Base-by-base conservation (phyloP, 2,888 invertebrate species). In the Blera fallax region DNA sequence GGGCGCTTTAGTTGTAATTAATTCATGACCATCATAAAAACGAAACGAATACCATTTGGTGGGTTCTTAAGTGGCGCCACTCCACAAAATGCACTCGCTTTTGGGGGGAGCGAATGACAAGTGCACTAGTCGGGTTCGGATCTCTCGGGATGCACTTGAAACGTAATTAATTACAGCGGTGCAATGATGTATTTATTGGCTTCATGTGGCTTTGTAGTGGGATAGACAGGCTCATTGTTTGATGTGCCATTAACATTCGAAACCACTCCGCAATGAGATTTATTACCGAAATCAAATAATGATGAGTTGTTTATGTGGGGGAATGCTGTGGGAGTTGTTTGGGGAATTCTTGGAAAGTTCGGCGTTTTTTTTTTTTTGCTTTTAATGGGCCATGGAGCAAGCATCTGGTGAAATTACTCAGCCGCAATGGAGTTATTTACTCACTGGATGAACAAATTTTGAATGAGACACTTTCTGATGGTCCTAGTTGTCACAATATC, bases 141-240 rank as follows among this genome's bases (percentile, higher is more conserved):
- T n/a, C 2, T 43, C 43, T 18, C 37, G 4, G 54, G 37, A n/a
- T n/a, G 48, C 74, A 79, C 84, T 84, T 79, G 84, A 84, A 84
- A 70, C 50, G 48, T 74, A 84, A 84, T 84, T 84, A 84, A 79
- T 79, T 84, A 52, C 74, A 64, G 50, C 69, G n/a, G 50, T 62
- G 69, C 79, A 74, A 69, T 79, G 84, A 79, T 83, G 74, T 79
- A 84, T 79, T 84, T 84, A 84, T 84, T 84, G 74, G 73, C 67
- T 62, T 69, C 40, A 14, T 73, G 60, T 73, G 60, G 54, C 45
- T 27, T 14, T 34, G 40, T 8, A 8, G 11, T 8, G 43, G 14
- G 32, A 73, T 48, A 78, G 73, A 67, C 54, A 40, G 24, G 64
- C 62, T 64, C 64, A 74, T 79, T 84, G 84, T 84, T 81, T 73